Base-by-base conservation (phyloP, 2,797 vertebrate species). In the Fistularia commersonii region DNA sequence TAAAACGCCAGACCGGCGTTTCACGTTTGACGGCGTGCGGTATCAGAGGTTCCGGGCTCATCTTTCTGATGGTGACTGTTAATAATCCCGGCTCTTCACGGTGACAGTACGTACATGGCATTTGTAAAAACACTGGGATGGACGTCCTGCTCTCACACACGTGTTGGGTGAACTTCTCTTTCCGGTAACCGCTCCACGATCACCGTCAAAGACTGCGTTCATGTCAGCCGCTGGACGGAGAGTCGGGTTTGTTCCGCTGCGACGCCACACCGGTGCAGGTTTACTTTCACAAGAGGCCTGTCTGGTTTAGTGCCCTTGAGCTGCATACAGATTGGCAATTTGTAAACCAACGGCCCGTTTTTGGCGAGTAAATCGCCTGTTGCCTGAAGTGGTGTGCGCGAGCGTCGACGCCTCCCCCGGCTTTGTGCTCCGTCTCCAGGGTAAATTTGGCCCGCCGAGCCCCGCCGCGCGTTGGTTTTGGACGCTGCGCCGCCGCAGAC, bases 391-490 rank as follows among this genome's bases (percentile, higher is more conserved):
- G 38, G 48, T 45, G 15, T 6, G 36, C 65, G 61, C 52, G 62
- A 64, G 41, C 63, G 54, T 64, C 48, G 41, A 54, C 48, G 65
- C 51, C 46, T 75, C 31, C 48, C 76, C 72, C 69, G 23, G 14
- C 3, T 11, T 69, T 64, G 54, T 66, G 53, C 47, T 53, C 40
- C 55, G 45, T 38, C 3, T 23, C 54, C 37, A 33, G 65, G 51
- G 44, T 71, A 70, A 64, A 66, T 45, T 51, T 74, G 76, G 71
- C 53, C 49, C 51, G 51, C 7, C 41, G 38, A 72, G 57, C 63
- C 67, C 23, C 67, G 62, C 57, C 49, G 45, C 11, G 13, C 62
- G 85, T 80, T 87, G 64, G 75, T 82, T 90, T 87, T 90, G 84
- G 82, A 81, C 57, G 51, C 0, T 47, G 62, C 50, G 62, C 50